Percentiles rank a stretch among this genome's conserved stretches.
These are phyloP conservation scores for Chrysopa pallens DNA, from an alignment of 1,140 invertebrate species.

Conservation along the genomic window DNA sequence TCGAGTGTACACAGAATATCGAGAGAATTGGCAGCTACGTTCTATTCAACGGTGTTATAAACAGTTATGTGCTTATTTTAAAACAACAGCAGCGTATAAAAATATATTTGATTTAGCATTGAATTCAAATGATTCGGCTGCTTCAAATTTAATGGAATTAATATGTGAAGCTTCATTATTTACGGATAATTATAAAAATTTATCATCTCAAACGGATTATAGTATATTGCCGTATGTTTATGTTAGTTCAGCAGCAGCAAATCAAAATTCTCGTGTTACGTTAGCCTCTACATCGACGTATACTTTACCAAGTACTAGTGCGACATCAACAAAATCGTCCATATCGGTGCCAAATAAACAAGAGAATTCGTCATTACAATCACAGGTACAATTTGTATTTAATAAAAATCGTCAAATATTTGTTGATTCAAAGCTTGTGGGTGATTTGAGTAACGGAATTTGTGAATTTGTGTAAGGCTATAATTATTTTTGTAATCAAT, in stretches of 20 bases:
- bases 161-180: conserved; percentile 64
- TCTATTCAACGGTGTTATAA: conserved; percentile 75
- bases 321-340: background rate
- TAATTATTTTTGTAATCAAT: too few species aligned
- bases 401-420: too few species aligned
- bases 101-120: conserved; percentile 33
- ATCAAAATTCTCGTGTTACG: too few species aligned
- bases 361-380: too few species aligned
- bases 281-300: conserved; percentile 15
- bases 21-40: conserved; percentile 63
- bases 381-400: too few species aligned
- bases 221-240: conserved; percentile 55
- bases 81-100: conserved; percentile 47
- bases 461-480: too few species aligned
- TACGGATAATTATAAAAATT: conserved; percentile 55
- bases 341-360: too few species aligned
- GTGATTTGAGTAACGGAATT: too few species aligned
- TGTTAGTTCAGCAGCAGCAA: conserved; percentile 39
- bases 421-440: too few species aligned
- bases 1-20: conserved; percentile 64
- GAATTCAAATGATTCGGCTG: conserved; percentile 17
- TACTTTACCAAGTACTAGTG: conserved; percentile 18
- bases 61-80: conserved; percentile 68
- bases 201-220: conserved; percentile 46
- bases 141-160: conserved; percentile 43